Conservation (phyloP, 2,888 invertebrate species). For the Yponomeuta sedellus region DNA sequence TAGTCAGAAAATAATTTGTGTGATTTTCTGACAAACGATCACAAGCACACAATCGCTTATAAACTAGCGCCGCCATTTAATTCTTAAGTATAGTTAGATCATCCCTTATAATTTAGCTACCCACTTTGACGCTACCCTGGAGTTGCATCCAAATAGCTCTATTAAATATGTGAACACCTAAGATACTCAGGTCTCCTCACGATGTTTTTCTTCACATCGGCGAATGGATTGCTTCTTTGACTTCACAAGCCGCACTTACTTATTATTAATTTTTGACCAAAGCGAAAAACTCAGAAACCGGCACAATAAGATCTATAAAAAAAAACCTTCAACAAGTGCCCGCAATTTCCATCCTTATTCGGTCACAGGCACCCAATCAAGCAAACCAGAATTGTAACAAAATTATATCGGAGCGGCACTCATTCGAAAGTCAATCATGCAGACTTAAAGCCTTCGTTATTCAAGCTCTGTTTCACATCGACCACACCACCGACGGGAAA, state of each 20-base stretch:
- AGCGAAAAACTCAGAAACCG: background rate
- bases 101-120: no score
- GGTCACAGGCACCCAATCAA: conserved; percentile 20
- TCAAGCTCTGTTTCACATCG: conserved; percentile 42
- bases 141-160: no score
- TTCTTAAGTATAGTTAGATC: no score
- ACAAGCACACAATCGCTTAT: no score
- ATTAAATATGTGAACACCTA: no score
- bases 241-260: background rate
- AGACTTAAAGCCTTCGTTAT: conserved; percentile 38
- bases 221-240: no score
- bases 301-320: background rate
- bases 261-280: background rate
- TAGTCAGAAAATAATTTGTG: no score
- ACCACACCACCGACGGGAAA: conserved; percentile 18
- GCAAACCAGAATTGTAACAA: conserved; percentile 5
- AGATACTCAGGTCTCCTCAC: no score
- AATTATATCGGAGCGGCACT: conserved; percentile 7
- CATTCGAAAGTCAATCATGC: conserved; percentile 42
- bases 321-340: background rate
- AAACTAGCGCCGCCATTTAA: no score
- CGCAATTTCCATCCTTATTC: conserved; percentile 29
- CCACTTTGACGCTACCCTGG: no score
- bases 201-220: no score
- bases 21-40: no score